A percentile compares a stretch with the other conserved stretches of the same genome.
Conservation (phyloP, 2,888 invertebrate species). For the Cryptocephalus primarius region DNA sequence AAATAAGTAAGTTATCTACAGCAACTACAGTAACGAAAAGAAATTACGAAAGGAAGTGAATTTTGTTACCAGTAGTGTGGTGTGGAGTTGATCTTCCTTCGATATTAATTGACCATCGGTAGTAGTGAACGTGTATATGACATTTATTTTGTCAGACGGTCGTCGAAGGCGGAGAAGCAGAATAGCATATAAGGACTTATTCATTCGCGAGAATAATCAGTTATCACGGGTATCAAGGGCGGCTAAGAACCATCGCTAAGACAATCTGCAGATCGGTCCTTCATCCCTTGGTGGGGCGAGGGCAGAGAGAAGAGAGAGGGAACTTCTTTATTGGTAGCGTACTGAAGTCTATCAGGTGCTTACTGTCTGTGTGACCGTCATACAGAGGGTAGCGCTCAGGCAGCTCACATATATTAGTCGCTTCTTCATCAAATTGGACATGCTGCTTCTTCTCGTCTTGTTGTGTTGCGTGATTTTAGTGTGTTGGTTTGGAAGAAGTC, state of each 20-base stretch:
- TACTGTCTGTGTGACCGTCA: conserved; percentile 18
- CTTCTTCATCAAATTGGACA: conserved; percentile 15
- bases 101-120: no score
- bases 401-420: conserved; percentile 21
- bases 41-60: no score
- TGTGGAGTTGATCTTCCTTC: no score
- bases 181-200: background rate
- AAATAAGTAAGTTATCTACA: no score
- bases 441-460: conserved; percentile 30
- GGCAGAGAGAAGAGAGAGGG: conserved; percentile 20
- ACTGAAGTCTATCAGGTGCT: conserved; percentile 12
- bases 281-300: conserved; percentile 31
- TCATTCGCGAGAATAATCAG: conserved; percentile 1
- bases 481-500: conserved; percentile 25
- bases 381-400: conserved; percentile 36
- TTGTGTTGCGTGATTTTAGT: conserved; percentile 31
- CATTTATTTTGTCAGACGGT: no score
- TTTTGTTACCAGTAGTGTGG: no score
- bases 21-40: no score
- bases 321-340: conserved; percentile 29
- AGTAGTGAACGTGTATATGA: no score
- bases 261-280: conserved; percentile 28
- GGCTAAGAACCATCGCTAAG: conserved; percentile 22
- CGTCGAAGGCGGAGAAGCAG: conserved; percentile 7
- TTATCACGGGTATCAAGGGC: conserved; percentile 19